Evolutionary conservation across 2,797 vertebrate species (phyloP), one percentile per base, ranked within the genome.

Genomic region (Sternotherus odoratus): DNA sequence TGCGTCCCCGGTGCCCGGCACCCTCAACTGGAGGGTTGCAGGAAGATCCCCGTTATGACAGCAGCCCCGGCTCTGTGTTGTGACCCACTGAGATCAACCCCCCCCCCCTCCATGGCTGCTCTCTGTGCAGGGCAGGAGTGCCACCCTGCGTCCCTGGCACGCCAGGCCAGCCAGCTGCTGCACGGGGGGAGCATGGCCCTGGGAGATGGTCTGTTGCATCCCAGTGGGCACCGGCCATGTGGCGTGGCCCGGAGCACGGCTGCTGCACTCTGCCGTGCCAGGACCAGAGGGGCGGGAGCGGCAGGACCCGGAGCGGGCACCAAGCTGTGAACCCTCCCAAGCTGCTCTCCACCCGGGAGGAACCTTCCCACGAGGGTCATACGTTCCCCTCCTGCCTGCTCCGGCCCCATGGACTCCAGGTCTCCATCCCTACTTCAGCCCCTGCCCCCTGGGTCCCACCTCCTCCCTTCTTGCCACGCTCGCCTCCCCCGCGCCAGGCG

Each of bases 281-380:
- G 16, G 33, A n/a, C 60, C 60, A 9, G 16, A 63, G 60, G 43
- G 39, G 43, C 15, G 12, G 3, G 43, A 33, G 43, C 3, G 21
- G 43, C 74, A 24, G 10, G 39, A 28, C 23, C 43, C 12, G 6
- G 5, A 24, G 28, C 5, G 5, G 28, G 8, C 10, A 11, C 72
- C 2, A 2, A 46, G 19, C 36, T 36, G 72, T 6, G 23, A 75
- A 75, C 13, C 57, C 60, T 63, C 33, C 4, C 69, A 0, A 0
- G 0, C 5, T 72, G 24, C 33, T 19, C 6, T 12, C 24, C 26
- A 39, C 69, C 15, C 39, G 43, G 10, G 66, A 36, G 12, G 39
- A 23, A 6, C 66, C 66, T 12, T 43, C 36, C 23, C 36, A 1
- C 66, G 17, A 48, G 48, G 28, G 33, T 48, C 48, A 33, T 8